Evolutionary conservation across 2,888 invertebrate genomes (phyloP), one percentile per base, ranked within the genome.

Genomic region (Escarpia spicata): DNA sequence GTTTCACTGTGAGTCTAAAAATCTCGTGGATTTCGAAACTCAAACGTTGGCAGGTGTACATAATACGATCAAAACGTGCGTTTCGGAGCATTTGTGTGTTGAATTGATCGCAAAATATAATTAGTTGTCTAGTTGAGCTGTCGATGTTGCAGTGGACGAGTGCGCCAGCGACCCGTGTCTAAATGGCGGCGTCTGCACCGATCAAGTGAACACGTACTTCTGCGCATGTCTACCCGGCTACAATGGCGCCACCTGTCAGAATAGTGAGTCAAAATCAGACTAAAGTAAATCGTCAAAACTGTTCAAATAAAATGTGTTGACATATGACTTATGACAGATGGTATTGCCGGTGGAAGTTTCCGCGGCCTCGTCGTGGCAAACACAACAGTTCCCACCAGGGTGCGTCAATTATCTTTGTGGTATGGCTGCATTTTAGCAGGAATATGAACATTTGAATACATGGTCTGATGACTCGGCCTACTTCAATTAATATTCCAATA

Each of bases 171-270:
- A 26, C 6, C 75, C 75, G 19, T 75, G 75, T n/a, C 19, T 19
- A 6, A 75, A 75, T 26, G 75, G 75, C 26, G 75, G 75, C 75
- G 6, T 75, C n/a, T 75, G 75, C 26, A 75, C 75, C 19, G 19
- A 75, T 6, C 75, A n/a, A 75, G 4, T n/a, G 1, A 75, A 75
- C 75, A 4, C 4, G 75, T 75, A 26, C 75, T 15, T 26, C 19
- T 75, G 75, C 75, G 75, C 75, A 75, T 75, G 75, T 75, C 75
- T 75, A 75, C 75, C 75, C 75, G 26, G 75, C 19, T 75, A 75
- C 75, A 2, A 3, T n/a, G 75, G 75, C 75, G 26, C 75, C 75
- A 75, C 75, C 75, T 75, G 75, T 75, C 75, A 75, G 75, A 26
- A 6, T 75, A 26, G 75, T 75, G 75, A 75, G 75, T 26, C 75